These are phyloP conservation scores for Pectinophora gossypiella DNA, from an alignment of 1,140 invertebrate genomes.

Conservation along the genomic window DNA sequence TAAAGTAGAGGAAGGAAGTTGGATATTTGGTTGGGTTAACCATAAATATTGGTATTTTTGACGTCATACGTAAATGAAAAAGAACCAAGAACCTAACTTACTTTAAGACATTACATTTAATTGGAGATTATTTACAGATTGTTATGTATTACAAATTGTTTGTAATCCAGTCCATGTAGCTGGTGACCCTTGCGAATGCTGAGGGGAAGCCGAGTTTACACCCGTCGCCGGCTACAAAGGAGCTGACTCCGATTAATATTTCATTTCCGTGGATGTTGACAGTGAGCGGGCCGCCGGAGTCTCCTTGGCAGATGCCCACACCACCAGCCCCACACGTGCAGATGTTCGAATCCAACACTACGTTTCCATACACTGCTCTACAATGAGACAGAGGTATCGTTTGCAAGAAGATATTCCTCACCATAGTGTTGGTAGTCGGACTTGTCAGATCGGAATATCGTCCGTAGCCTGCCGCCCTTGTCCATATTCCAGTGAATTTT, in stretches of 20 bases:
- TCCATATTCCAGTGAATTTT: slow-evolving; percentile 26
- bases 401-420: slow-evolving; percentile 34
- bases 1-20: too few relatives aligned
- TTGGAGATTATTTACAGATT: too few relatives aligned
- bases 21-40: too few relatives aligned
- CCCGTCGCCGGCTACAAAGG: slow-evolving; percentile 38
- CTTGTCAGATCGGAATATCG: slow-evolving; percentile 37
- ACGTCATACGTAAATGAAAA: too few relatives aligned
- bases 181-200: slow-evolving; percentile 36
- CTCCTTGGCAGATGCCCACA: slow-evolving; percentile 49
- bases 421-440: slow-evolving; percentile 32
- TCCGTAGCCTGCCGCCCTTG: slow-evolving; percentile 39
- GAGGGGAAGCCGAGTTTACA: slow-evolving; percentile 42
- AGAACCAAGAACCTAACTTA: too few relatives aligned
- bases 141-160: slow-evolving; percentile 24
- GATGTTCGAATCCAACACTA: slow-evolving; percentile 42
- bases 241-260: slow-evolving; percentile 42
- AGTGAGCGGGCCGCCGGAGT: slow-evolving; percentile 46
- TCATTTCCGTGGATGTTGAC: slow-evolving; percentile 24
- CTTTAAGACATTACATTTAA: too few relatives aligned
- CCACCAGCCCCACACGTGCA: slow-evolving; percentile 41
- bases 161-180: slow-evolving; percentile 35
- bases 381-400: slow-evolving; percentile 33
- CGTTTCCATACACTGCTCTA: slow-evolving; percentile 21
- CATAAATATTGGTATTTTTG: too few relatives aligned